phyloP scores from a whole-genome alignment of 64 coral and sea anemone species.

The Stichodactyla helianthus region DNA sequence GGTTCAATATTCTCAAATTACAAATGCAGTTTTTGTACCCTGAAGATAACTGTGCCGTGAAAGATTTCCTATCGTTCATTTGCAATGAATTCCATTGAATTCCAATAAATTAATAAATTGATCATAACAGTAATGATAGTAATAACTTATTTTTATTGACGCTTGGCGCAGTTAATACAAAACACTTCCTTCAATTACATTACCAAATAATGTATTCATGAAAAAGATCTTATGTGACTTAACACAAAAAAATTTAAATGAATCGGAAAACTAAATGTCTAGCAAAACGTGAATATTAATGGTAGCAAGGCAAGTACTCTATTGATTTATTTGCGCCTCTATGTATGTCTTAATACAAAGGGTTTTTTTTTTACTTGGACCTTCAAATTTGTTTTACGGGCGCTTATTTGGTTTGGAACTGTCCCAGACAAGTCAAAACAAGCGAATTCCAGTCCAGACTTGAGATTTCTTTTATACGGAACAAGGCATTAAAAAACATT shows the following conservation, averaged over 20 bases:
- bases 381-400: neutral
- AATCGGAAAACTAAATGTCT: neutral
- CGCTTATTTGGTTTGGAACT: neutral
- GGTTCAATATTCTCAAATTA: constrained; percentile 1
- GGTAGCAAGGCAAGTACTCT: neutral
- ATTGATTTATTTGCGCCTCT: neutral
- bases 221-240: neutral
- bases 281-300: neutral
- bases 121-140: neutral
- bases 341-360: neutral
- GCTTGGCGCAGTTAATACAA: neutral
- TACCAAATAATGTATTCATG: neutral
- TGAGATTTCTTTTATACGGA: constrained; percentile 12
- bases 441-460: constrained; percentile 5
- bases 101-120: neutral
- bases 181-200: neutral
- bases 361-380: neutral
- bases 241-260: constrained; percentile 9
- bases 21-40: neutral
- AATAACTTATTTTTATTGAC: neutral
- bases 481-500: neutral
- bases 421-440: constrained; percentile 6
- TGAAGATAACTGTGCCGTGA: neutral
- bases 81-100: neutral
- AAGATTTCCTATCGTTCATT: neutral